Evolutionary conservation across 2,888 invertebrate species (phyloP).

Genomic region (Eurois occulta): DNA sequence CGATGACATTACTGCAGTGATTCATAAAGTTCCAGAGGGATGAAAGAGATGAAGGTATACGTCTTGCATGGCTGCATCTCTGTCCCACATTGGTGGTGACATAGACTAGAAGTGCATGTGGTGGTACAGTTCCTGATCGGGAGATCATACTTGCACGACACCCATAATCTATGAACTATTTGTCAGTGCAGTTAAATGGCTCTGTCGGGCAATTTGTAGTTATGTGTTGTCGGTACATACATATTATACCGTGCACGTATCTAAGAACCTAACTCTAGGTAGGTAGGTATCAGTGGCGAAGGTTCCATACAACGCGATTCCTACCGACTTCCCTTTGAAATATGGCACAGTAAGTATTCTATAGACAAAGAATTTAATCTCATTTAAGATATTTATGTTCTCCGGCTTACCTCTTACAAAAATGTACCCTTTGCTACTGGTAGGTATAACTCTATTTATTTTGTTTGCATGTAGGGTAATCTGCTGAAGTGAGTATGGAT

Average conservation of each 20-base stretch:
- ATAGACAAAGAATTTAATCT: too few species aligned
- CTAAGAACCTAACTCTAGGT: neutral
- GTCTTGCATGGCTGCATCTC: neutral
- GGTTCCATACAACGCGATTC: too few species aligned
- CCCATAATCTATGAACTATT: conserved; percentile 52
- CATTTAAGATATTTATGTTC: too few species aligned
- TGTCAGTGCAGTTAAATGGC: conserved; percentile 52
- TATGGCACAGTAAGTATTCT: too few species aligned
- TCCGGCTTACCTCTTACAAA: too few species aligned
- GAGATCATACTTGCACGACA: conserved; percentile 34
- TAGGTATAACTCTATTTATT: neutral
- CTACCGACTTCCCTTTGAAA: too few species aligned
- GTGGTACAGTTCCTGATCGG: conserved; percentile 30
- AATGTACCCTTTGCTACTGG: too few species aligned
- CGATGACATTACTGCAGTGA: conserved; percentile 54
- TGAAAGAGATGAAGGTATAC: neutral
- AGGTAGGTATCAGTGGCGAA: too few species aligned
- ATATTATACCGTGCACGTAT: neutral
- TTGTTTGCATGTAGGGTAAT: neutral
- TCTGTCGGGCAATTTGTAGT: conserved; percentile 15
- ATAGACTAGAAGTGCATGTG: neutral
- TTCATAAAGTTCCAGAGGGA: conserved; percentile 49
- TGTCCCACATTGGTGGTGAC: neutral
- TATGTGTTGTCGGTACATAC: neutral
- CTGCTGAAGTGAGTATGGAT: too few species aligned